These are phyloP conservation scores for Danaus chrysippus DNA, from an alignment of 2,888 invertebrate genomes.

Conservation along the genomic window DNA sequence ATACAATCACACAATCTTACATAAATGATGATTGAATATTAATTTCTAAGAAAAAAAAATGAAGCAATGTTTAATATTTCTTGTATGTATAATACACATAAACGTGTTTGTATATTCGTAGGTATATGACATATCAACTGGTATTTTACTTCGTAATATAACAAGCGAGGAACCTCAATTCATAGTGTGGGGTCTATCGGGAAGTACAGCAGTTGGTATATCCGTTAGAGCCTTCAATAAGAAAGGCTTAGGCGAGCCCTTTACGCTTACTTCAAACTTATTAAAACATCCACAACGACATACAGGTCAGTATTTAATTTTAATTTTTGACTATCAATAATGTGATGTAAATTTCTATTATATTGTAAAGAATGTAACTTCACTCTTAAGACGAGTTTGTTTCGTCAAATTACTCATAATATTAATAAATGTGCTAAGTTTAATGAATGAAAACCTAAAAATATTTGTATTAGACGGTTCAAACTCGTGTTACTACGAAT, in stretches of 20 bases:
- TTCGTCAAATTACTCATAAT: too few species aligned
- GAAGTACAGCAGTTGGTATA: conserved; percentile 79
- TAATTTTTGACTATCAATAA: not conserved
- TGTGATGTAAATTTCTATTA: not conserved
- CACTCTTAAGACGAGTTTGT: too few species aligned
- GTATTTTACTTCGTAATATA: conserved; percentile 76
- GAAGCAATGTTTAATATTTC: not conserved
- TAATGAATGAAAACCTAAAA: too few species aligned
- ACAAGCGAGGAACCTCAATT: conserved; percentile 81
- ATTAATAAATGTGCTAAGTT: too few species aligned
- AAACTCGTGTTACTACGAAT: too few species aligned
- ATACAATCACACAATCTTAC: too few species aligned
- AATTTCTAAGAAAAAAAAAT: too few species aligned
- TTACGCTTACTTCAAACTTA: conserved; percentile 79
- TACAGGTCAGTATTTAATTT: conserved; percentile 67
- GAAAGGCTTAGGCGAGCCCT: conserved; percentile 83
- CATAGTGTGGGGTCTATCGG: conserved; percentile 77
- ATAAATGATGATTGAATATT: too few species aligned
- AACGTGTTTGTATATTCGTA: conserved; percentile 29
- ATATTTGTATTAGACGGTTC: too few species aligned
- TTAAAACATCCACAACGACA: conserved; percentile 81
- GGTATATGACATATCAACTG: conserved; percentile 73
- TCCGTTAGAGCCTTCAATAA: conserved; percentile 84
- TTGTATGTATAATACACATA: not conserved
- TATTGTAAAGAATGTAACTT: too few species aligned